Evolutionary conservation across 2,797 vertebrate species (phyloP).

Genomic region (Sebastes jordani): DNA sequence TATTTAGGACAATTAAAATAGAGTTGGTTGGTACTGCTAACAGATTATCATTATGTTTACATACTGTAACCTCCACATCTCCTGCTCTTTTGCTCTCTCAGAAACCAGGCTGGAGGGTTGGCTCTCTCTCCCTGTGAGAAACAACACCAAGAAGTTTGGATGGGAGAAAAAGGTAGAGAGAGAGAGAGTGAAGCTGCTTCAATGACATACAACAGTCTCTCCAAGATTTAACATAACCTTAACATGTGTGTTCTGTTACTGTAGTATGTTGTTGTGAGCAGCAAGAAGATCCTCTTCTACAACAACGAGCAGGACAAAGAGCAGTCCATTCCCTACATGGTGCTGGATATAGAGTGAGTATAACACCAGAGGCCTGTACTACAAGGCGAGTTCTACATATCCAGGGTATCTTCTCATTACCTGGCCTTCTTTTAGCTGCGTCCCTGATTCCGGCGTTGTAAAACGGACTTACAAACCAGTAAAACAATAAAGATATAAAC

Average conservation of each 20-base stretch:
- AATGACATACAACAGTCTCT: not conserved
- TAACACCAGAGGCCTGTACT: slow-evolving; percentile 4
- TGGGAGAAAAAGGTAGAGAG: slow-evolving; percentile 93
- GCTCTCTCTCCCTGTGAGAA: slow-evolving; percentile 95
- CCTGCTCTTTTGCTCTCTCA: slow-evolving; percentile 38
- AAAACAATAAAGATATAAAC: too few relatives aligned
- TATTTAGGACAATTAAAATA: not conserved
- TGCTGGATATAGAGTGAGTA: slow-evolving; percentile 98
- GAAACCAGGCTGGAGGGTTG: slow-evolving; percentile 95
- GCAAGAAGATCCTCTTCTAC: slow-evolving; percentile 99
- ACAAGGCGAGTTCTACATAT: too few relatives aligned
- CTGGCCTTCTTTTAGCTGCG: too few relatives aligned
- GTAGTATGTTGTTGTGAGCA: slow-evolving; percentile 98
- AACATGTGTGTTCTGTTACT: slow-evolving; percentile 54
- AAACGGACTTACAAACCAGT: too few relatives aligned
- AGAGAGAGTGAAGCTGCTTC: not conserved
- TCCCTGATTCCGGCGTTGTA: too few relatives aligned
- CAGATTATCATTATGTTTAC: not conserved
- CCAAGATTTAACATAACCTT: not conserved
- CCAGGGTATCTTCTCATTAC: too few relatives aligned
- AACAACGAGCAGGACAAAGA: slow-evolving; percentile 95
- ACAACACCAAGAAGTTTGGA: slow-evolving; percentile 98
- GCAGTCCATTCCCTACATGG: slow-evolving; percentile 96
- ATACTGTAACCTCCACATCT: not conserved
- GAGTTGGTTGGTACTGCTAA: not conserved